Base-by-base conservation (phyloP, 2,797 vertebrate species). In the Cossypha caffra region DNA sequence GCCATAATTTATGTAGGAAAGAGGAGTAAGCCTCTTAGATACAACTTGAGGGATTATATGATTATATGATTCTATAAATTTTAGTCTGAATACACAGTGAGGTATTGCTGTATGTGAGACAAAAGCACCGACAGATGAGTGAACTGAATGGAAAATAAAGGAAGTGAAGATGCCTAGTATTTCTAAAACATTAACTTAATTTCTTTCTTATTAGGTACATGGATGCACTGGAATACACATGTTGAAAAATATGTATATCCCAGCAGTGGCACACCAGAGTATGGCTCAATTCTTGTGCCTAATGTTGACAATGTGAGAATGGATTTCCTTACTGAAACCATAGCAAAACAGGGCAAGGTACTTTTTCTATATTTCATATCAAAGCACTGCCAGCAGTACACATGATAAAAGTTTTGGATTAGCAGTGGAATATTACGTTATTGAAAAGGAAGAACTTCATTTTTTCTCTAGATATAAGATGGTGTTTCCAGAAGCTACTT, bases 291-390 rank as follows among this genome's bases (percentile, higher is more conserved):
- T 94, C 96, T 99, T 89, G 99, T 99, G 37, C 99, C 99, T 75
- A 99, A 99, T 85, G 99, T 99, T 40, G 99, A 99, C 97, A 99
- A 99, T 3, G 98, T 99, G 80, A 98, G 99, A 94, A 99, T 98
- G 21, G 98, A 99, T 95, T 99, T 99, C 95, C 98, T 99, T 52
- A 99, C 99, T 90, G 98, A 98, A 92, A 99, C 98, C 64, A 98
- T 99, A 2, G 98, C 99, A 20, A 99, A 99, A 89, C 99, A 99
- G 97, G 98, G 99, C 93, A 99, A 99, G 99, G 99, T 99, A 98
- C 72, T 69, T 58, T 37, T 78, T 63, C 55, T 76, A 0, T 24
- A 35, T 66, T 59, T 62, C 55, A 23, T 11, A 21, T 79, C 24
- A 54, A 47, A 88, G 6, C 35, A n/a, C n/a, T 42, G 24, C 19